Evolutionary conservation across 2,797 vertebrate genomes (phyloP), one percentile per base, ranked within the genome.

Genomic region (Etheostoma nigrum): DNA sequence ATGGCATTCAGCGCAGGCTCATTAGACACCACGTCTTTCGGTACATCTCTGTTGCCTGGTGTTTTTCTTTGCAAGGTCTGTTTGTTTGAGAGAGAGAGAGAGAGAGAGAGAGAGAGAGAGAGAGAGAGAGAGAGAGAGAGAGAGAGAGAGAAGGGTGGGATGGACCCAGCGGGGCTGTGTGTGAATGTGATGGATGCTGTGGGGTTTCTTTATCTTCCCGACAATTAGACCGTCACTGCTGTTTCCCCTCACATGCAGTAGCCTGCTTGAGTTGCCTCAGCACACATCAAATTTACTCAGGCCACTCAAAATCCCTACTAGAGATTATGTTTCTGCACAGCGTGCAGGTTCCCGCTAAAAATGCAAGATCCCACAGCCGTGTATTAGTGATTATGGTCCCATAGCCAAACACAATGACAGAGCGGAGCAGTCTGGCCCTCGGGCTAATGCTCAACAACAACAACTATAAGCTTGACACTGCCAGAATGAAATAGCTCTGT

Each of bases 171-270:
- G 81, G 63, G 51, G 65, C 79, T 72, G 66, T 59, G 78, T 65
- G 49, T 84, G 77, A 86, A 82, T 73, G 78, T 87, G 89, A 93
- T 90, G 82, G 81, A 90, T 91, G 82, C 83, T 78, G 73, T 76
- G 72, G 68, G 73, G 44, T 81, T 89, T 86, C 63, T 81, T 70
- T 74, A 57, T 81, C 74, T 88, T 80, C 84, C 58, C 65, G 80
- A 89, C 82, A 91, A 90, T 90, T 87, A 89, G 33, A 76, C 74
- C 55, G 14, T 85, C 79, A 72, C 74, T 74, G 81, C 76, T 49
- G 62, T 45, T 67, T 66, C 25, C 62, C 51, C 75, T 53, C 62
- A 58, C 74, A 65, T 61, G 88, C 84, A 70, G 55, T 21, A 47
- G 44, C 71, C 84, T 79, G 79, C 60, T 86, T 80, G 55, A 81